Conservation (phyloP, 2,113 vertebrate genomes). For the Seriola aureovittata region DNA sequence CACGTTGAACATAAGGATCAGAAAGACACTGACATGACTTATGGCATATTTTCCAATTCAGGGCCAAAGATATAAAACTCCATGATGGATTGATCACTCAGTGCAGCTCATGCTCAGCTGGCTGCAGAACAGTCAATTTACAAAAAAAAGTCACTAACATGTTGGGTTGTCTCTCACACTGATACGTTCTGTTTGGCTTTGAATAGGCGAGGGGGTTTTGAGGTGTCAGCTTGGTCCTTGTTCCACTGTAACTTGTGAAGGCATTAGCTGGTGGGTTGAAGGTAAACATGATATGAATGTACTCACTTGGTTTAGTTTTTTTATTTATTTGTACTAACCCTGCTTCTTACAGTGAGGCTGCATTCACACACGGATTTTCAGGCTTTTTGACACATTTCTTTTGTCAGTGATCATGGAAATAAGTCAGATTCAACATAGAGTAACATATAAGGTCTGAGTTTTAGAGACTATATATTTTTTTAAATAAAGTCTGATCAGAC, state of each 20-base stretch:
- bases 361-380: neutral
- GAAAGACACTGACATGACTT: too few relatives aligned
- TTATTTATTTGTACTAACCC: neutral
- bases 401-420: neutral
- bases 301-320: neutral
- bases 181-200: neutral
- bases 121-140: neutral
- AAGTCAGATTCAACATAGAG: neutral
- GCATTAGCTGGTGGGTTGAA: constrained; percentile 3
- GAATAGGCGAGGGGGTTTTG: neutral
- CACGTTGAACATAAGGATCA: neutral
- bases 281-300: neutral
- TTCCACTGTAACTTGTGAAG: neutral
- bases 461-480: neutral
- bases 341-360: neutral
- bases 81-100: neutral
- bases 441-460: neutral
- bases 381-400: neutral
- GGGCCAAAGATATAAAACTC: neutral
- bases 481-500: neutral
- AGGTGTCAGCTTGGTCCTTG: neutral
- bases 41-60: neutral
- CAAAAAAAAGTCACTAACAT: neutral
- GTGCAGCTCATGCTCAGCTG: neutral
- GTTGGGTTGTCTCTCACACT: neutral